Evolutionary conservation across 2,888 invertebrate species (phyloP), one percentile per base, ranked within the genome.

Genomic region (Epirrhoe tristata): DNA sequence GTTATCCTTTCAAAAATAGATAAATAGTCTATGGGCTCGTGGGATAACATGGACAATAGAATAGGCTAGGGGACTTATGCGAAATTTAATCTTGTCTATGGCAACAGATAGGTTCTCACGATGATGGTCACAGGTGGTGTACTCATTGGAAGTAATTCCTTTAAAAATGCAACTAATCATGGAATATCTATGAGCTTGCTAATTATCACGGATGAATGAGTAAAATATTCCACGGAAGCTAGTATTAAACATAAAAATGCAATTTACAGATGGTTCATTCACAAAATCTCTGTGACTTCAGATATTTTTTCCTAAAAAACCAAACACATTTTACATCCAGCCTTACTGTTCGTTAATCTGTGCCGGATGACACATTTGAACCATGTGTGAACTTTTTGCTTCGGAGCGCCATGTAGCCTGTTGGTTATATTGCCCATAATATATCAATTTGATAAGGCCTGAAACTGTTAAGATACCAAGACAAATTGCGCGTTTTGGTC

Each of bases 61-160:
- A 85, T 62, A 72, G 66, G 75, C 70, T 81, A 83, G 82, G 84
- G 87, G 81, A 84, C 78, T 78, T 72, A 81, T 79, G 83, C 83
- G 80, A 84, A 77, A 74, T 73, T 74, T 76, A 82, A 77, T 77
- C 81, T 83, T 81, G 81, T 81, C 84, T 85, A 84, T 84, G 81
- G 68, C 36, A 75, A 74, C 73, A 67, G 74, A 79, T 75, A 59
- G 59, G 74, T 77, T 91, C 91, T 89, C 91, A 91, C 91, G 90
- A 75, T 78, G 75, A 71, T 66, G 63, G 61, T 64, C 64, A 64
- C 54, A 59, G 57, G 52, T 66, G 54, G 48, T 63, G 36, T 24
- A 55, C 48, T 63, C 55, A 60, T 53, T 55, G 61, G 53, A 57
- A 60, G 39, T 65, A 51, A 60, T 65, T 17, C 39, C 39, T 43